Percentiles rank a stretch among this genome's conserved stretches.
phyloP scores from a whole-genome alignment of 2,113 vertebrate species.

The Alectura lathami region DNA sequence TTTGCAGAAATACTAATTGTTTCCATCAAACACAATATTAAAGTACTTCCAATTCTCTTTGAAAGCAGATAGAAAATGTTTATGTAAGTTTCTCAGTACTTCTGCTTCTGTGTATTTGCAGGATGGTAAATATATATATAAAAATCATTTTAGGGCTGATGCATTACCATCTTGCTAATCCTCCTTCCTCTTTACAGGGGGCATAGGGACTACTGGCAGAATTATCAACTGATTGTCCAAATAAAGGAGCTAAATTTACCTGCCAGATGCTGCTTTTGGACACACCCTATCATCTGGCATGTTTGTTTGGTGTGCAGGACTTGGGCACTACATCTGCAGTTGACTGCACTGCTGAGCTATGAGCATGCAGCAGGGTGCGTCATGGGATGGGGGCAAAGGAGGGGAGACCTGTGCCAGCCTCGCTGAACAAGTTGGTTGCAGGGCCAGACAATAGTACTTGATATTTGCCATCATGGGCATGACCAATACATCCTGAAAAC shows the following conservation, averaged over 20 bases:
- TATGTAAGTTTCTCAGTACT: not conserved
- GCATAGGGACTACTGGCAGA: not conserved
- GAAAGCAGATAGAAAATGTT: not conserved
- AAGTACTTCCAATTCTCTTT: not conserved
- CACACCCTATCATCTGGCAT: not conserved
- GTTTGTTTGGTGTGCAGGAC: not conserved
- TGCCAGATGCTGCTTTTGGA: not conserved
- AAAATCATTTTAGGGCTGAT: not conserved
- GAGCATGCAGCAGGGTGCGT: not conserved
- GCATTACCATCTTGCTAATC: not conserved
- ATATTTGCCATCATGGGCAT: accelerated
- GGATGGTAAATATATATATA: not conserved
- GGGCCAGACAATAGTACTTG: not conserved
- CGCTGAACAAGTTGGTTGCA: not conserved
- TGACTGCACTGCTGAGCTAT: not conserved
- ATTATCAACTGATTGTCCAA: not conserved
- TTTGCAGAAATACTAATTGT: not conserved
- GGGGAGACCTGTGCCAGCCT: not conserved
- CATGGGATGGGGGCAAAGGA: not conserved
- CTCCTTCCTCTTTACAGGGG: not conserved
- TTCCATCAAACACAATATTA: not conserved
- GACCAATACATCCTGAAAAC: not conserved
- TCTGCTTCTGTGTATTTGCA: not conserved
- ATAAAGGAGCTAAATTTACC: not conserved
- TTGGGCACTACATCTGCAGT: not conserved